Conservation (phyloP, 2,888 invertebrate species). For the Lamellibrachia columna region DNA sequence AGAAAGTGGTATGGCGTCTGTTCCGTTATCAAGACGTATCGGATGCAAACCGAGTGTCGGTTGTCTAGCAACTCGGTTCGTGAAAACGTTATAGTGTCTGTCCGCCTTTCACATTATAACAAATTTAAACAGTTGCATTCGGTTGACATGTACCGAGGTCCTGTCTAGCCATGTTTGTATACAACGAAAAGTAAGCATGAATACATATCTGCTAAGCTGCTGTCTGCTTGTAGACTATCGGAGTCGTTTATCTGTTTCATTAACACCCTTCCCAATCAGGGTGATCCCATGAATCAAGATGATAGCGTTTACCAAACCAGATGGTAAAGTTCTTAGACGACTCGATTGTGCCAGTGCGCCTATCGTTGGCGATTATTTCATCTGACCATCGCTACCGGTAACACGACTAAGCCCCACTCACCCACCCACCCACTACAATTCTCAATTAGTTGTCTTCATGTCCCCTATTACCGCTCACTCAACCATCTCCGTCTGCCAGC, state of each 20-base stretch:
- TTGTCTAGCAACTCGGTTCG: background rate
- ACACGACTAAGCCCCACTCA: background rate
- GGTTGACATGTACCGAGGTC: background rate
- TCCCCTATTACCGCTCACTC: slow-evolving; percentile 6
- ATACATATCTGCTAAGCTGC: background rate
- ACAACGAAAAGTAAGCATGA: background rate
- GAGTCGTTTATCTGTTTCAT: background rate
- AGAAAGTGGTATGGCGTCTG: background rate
- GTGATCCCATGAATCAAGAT: background rate
- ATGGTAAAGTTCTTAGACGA: background rate
- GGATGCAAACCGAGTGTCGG: background rate
- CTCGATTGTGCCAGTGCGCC: background rate
- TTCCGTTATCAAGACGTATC: background rate
- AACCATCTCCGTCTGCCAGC: background rate
- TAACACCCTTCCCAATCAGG: background rate
- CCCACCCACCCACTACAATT: background rate
- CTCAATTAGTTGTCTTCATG: background rate
- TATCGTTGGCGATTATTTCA: background rate
- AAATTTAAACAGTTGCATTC: background rate
- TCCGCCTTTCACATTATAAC: background rate
- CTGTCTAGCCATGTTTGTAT: background rate
- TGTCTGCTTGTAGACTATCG: background rate
- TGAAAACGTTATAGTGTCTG: background rate
- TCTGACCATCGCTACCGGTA: background rate
- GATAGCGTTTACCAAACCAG: background rate